These are phyloP conservation scores for Syrista parreyssii DNA, from an alignment of 2,888 invertebrate genomes.

Conservation along the genomic window DNA sequence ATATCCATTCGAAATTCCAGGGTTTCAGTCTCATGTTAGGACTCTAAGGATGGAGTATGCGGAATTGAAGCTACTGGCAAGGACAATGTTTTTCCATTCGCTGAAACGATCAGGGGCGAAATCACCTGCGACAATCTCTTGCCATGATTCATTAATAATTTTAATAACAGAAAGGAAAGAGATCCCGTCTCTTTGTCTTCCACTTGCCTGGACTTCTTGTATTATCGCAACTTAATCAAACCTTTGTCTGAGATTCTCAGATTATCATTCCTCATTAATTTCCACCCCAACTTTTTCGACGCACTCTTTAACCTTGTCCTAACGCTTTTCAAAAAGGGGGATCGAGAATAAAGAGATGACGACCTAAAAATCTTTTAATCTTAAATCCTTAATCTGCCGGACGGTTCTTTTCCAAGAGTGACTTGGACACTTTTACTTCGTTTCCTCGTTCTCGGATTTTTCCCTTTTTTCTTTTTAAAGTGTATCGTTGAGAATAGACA, in stretches of 20 bases:
- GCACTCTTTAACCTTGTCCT: conserved; percentile 1
- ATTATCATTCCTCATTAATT: conserved; percentile 24
- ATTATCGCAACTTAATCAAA: conserved; percentile 22
- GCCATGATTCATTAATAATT: conserved; percentile 20
- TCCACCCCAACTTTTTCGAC: conserved; percentile 17
- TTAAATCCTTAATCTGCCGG: neutral
- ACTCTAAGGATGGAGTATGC: neutral
- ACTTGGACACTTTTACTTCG: neutral
- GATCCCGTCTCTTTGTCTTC: neutral
- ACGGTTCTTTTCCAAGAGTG: neutral
- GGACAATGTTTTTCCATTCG: neutral
- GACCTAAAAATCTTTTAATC: neutral
- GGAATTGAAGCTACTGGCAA: neutral
- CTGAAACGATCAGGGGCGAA: neutral
- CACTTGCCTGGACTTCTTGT: neutral
- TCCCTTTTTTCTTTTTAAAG: neutral
- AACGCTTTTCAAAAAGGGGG: neutral
- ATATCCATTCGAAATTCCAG: neutral
- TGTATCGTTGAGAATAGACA: neutral
- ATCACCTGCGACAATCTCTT: neutral
- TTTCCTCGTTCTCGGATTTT: too few relatives aligned
- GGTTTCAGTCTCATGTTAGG: neutral
- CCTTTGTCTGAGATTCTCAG: conserved; percentile 22
- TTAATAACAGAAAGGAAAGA: conserved; percentile 13
- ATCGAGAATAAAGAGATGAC: neutral